Evolutionary conservation across 2,797 vertebrate genomes (phyloP), one percentile per base, ranked within the genome.

Genomic region (Fundulus diaphanus): DNA sequence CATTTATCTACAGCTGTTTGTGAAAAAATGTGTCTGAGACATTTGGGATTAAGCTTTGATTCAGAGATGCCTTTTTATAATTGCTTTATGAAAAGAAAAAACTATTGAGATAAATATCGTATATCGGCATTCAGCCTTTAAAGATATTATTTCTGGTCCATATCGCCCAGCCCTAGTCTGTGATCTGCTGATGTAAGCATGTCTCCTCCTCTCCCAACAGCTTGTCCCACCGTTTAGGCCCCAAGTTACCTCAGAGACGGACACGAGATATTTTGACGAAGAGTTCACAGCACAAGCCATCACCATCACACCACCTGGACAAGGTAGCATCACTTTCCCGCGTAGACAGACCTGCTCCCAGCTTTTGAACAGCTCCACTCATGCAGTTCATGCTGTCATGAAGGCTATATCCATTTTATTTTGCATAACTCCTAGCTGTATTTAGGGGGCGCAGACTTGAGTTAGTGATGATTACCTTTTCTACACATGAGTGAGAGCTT

Each of bases 251-350:
- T 99, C 98, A 18, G 98, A 99, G 94, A 99, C 97, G 0, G 98
- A 99, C 89, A 99, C 97, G 1, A 95, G 97, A 92, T 99, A 99
- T 91, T 99, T 99, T 67, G 98, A 99, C 70, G 97, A 99, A 94
- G 98, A 99, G 95, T 99, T 99, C 90, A 99, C 98, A 24, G 98
- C 96, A 85, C 97, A 99, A 95, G 99, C 96, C 95, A 99, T 99
- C 95, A 99, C 98, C 75, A 99, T 99, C 89, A 99, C 98, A 5
- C 98, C 98, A 31, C 98, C 98, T 1, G 98, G 97, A 96, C 97
- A 98, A 98, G 98, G 98, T 99, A 96, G 87, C 48, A 0, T 44
- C 70, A 33, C 20, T 79, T 57, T 33, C 1, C 0, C 57, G 48
- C 68, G 42, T 72, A 46, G 74, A 63, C 18, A 7, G 24, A 18